These are phyloP conservation scores for Trichomycterus rosablanca DNA, from an alignment of 2,113 vertebrate species.

Conservation along the genomic window DNA sequence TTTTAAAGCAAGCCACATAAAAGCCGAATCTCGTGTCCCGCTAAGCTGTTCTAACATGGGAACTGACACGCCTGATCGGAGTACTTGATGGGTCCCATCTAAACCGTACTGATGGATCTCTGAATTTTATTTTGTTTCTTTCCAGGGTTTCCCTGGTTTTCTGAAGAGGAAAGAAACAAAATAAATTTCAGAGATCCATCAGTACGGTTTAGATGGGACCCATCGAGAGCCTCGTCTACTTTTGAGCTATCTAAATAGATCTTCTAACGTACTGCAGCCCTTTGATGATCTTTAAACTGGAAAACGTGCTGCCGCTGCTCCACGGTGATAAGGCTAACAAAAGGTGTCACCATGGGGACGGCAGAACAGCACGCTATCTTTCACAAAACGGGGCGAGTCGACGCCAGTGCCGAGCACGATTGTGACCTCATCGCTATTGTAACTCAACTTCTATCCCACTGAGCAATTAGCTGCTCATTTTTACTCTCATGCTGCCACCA, in stretches of 20 bases:
- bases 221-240: background rate
- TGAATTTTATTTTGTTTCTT: no score
- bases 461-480: constrained; percentile 10
- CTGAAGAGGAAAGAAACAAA: no score
- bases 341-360: constrained; percentile 24
- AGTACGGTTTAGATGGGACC: no score
- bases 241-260: background rate
- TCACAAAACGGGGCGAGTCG: constrained; percentile 7
- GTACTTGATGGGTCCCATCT: no score
- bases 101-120: no score
- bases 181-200: no score
- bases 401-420: background rate
- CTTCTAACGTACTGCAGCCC: background rate
- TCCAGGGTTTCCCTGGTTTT: no score
- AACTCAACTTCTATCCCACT: constrained; percentile 7
- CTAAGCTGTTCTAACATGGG: background rate
- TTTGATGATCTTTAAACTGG: background rate
- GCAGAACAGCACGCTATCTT: background rate
- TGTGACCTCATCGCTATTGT: constrained; percentile 22
- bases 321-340: constrained; percentile 23
- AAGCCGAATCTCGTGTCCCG: constrained; percentile 10
- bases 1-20: constrained; percentile 29
- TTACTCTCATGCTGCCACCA: no score
- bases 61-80: background rate
- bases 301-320: background rate